phyloP scores from a whole-genome alignment of 2,888 invertebrate genomes.

The Eupelmus urozonus region DNA sequence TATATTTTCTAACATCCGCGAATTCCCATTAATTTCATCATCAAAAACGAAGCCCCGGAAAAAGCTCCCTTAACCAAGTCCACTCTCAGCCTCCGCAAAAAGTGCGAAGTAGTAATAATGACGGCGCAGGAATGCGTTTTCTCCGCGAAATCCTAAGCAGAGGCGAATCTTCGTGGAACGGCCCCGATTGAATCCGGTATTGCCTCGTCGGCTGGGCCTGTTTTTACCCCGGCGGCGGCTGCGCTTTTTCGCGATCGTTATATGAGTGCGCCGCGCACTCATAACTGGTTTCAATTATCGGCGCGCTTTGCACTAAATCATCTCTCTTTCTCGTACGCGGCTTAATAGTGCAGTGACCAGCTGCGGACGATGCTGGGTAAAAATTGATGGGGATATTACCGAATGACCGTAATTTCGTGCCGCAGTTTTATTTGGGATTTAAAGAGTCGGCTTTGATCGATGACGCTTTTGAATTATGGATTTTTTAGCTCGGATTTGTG shows the following conservation, averaged over 20 bases:
- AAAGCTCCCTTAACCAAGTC: constrained; percentile 3
- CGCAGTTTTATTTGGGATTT: no score
- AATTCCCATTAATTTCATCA: constrained; percentile 12
- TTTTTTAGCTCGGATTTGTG: no score
- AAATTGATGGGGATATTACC: not conserved
- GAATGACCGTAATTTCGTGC: no score
- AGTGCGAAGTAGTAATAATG: constrained; percentile 26
- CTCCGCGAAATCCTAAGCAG: constrained; percentile 36
- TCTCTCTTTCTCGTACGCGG: constrained; percentile 46
- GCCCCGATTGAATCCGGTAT: constrained; percentile 57
- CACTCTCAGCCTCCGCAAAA: not conserved
- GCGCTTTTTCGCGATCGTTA: constrained; percentile 39
- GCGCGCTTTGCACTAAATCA: constrained; percentile 59
- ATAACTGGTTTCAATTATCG: constrained; percentile 64
- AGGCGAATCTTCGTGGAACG: constrained; percentile 49
- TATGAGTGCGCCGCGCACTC: constrained; percentile 9
- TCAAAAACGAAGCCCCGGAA: constrained; percentile 1
- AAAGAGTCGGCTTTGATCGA: no score
- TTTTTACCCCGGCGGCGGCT: constrained; percentile 37
- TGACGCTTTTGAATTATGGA: no score
- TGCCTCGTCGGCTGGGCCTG: no score
- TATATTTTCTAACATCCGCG: constrained; percentile 1
- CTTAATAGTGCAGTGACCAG: not conserved
- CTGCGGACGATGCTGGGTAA: not conserved
- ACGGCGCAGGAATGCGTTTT: constrained; percentile 50